Evolutionary conservation across 2,797 vertebrate species (phyloP).

Genomic region (Notoglanidium macrostoma): DNA sequence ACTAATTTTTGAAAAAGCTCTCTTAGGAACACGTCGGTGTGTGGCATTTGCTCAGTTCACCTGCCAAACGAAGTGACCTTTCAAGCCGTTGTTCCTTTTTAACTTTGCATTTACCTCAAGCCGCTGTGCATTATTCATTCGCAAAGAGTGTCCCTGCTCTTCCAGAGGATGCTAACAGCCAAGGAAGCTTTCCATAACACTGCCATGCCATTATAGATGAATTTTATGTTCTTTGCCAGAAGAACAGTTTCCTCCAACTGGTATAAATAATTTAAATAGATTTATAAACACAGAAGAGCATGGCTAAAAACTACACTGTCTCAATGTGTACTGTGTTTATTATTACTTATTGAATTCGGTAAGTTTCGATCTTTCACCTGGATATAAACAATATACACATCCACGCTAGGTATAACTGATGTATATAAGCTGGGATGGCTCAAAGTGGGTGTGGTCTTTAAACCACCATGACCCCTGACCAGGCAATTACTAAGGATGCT

Average conservation of each 20-base stretch:
- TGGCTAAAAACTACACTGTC: not conserved
- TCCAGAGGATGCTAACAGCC: conserved; percentile 11
- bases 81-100: not conserved
- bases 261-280: conserved; percentile 20
- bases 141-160: conserved; percentile 14
- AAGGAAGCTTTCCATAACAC: not conserved
- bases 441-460: not conserved
- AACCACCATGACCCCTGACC: not conserved
- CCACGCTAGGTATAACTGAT: not conserved
- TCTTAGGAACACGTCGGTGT: not conserved
- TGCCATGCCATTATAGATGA: not conserved
- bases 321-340: not conserved
- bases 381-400: not conserved
- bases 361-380: too few relatives aligned
- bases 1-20: not conserved
- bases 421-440: too few relatives aligned
- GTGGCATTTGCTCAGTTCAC: conserved; percentile 31
- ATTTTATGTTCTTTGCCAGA: not conserved
- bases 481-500: not conserved
- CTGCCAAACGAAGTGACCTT: conserved; percentile 25
- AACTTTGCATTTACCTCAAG: conserved; percentile 31
- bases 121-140: conserved; percentile 45
- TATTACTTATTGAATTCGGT: not conserved
- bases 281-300: not conserved
- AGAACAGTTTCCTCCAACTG: not conserved